A percentile compares a stretch with the other conserved stretches of the same genome.
These are phyloP conservation scores for Drosophila anomalata DNA, from an alignment of 2,888 invertebrate species.

Conservation along the genomic window DNA sequence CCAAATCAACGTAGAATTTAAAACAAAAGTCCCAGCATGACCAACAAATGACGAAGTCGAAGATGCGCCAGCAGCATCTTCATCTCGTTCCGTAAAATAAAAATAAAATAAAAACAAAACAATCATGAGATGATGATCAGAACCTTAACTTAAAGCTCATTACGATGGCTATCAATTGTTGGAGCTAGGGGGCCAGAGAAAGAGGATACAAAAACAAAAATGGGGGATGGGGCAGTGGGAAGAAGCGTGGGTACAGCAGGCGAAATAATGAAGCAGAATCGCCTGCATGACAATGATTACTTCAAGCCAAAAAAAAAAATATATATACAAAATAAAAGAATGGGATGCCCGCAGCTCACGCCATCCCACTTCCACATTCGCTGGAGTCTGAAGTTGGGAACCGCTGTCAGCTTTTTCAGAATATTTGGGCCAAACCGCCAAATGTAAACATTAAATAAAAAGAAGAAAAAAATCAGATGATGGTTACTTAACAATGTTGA, in stretches of 20 bases:
- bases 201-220: conserved; percentile 6
- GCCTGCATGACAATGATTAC: conserved; percentile 77
- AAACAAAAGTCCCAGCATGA: conserved; percentile 69
- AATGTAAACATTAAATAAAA: conserved; percentile 62
- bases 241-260: conserved; percentile 69
- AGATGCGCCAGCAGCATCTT: conserved; percentile 67
- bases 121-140: conserved; percentile 70
- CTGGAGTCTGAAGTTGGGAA: conserved; percentile 26
- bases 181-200: conserved; percentile 3
- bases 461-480: conserved; percentile 57
- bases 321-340: conserved; percentile 29
- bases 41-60: conserved; percentile 68
- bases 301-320: conserved; percentile 46
- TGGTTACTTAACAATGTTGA: conserved; percentile 75
- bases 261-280: conserved; percentile 73
- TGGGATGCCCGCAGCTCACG: conserved; percentile 40
- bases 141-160: conserved; percentile 64
- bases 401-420: conserved; percentile 60
- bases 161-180: conserved; percentile 66
- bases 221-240: conserved; percentile 16
- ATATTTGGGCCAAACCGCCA: conserved; percentile 72
- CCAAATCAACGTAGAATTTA: neutral
- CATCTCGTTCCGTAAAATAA: conserved; percentile 56
- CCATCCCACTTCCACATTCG: conserved; percentile 53
- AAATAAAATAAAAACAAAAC: conserved; percentile 15